phyloP scores from a whole-genome alignment of 2,888 invertebrate species.

The Mythimna ferrago region DNA sequence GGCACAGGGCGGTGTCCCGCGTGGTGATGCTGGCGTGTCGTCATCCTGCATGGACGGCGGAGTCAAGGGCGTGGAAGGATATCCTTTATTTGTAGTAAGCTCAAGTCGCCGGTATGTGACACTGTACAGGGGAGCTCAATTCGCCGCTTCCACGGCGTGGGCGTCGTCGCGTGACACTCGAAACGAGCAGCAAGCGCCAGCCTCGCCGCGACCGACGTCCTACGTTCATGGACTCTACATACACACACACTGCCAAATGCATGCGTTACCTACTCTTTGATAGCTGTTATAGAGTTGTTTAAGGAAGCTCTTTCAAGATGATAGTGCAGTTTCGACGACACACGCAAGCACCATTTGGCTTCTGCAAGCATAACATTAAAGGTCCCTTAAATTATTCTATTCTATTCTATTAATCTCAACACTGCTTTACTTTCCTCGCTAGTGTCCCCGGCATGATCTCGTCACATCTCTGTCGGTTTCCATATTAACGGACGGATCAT shows the following conservation, averaged over 20 bases:
- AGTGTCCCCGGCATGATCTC: not conserved
- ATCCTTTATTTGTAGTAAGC: constrained; percentile 62
- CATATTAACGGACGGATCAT: constrained; percentile 9
- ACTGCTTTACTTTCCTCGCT: not conserved
- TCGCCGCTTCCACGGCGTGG: constrained; percentile 64
- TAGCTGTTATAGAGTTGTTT: not conserved
- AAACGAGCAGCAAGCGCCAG: constrained; percentile 15
- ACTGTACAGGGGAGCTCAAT: constrained; percentile 44
- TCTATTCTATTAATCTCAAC: not conserved
- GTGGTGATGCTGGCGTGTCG: constrained; percentile 7
- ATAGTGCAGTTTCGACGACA: not conserved
- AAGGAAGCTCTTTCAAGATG: not conserved
- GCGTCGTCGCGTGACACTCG: constrained; percentile 51
- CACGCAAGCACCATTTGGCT: not conserved
- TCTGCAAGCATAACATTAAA: not conserved
- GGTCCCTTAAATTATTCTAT: too few relatives aligned
- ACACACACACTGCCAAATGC: not conserved
- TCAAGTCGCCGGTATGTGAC: constrained; percentile 49
- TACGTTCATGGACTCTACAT: too few relatives aligned
- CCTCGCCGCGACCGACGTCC: not conserved
- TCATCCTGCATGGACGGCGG: constrained; percentile 6
- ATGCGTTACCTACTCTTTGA: not conserved
- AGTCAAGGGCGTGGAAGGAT: constrained; percentile 61
- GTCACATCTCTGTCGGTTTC: not conserved
- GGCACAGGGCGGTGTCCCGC: not conserved